Evolutionary conservation across 1,140 invertebrate species (phyloP), one percentile per base, ranked within the genome.

Genomic region (Orius insidiosus): DNA sequence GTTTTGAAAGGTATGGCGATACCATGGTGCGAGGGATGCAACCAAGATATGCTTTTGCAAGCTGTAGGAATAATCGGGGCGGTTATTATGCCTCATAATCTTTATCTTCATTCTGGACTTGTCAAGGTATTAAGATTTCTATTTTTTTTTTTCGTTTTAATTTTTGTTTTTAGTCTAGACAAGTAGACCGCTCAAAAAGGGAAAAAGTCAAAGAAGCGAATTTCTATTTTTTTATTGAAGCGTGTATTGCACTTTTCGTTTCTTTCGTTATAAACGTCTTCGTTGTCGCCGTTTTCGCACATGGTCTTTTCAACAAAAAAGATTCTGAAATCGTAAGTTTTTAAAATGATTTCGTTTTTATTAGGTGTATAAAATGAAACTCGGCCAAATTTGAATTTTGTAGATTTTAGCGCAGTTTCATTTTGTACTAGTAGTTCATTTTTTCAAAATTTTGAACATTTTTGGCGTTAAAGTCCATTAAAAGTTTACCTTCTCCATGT

Each of bases 261-360:
- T 89, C 85, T 9, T 88, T 93, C 55, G 59, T 92, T 19, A 92
- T 94, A 48, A 94, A 94, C 59, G 71, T 93, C 4, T 88, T 90
- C 64, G 87, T 94, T 3, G 80, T 89, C 0, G 62, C 82, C 2
- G 85, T 93, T 4, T 94, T 93, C 64, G 88, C 84, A 24, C 68
- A 80, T 59, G 86, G 85, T 19, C 70, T 92, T 52, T 84, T 71
- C 56, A 62, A 72, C 3, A 78, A 76, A 57, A 82, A 75, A 2
- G 79, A 80, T 60, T 40, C 53, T 4, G 67, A 84, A 55, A 68
- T 85, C 56, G 78, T 83, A 62, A 69, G 72, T 68, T 37, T n/a
- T n/a, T n/a, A n/a, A n/a, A 24, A 24, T 24, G 24, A n/a, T n/a
- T n/a, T n/a, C n/a, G n/a, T n/a, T n/a, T n/a, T n/a, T n/a, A n/a